Conservation (phyloP, 2,113 vertebrate species). For the Toxotes jaculatrix region DNA sequence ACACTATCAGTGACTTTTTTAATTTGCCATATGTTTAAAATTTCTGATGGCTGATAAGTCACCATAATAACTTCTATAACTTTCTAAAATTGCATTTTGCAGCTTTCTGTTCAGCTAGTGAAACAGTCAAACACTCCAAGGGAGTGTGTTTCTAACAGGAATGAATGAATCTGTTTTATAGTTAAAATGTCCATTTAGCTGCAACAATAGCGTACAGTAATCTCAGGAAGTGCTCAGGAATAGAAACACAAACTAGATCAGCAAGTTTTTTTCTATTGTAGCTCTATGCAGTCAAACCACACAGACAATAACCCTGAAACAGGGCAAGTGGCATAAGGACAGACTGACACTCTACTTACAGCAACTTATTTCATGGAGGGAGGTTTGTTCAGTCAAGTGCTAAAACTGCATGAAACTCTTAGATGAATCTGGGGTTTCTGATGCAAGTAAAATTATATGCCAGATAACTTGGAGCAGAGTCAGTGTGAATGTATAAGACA, state of each 20-base stretch:
- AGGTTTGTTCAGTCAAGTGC: background rate
- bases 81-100: too few species aligned
- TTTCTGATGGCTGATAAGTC: background rate
- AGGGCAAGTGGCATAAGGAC: background rate
- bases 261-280: slow-evolving; percentile 10
- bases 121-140: background rate
- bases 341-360: background rate
- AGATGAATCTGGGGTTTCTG: background rate
- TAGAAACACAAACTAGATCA: slow-evolving; percentile 2
- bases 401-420: background rate
- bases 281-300: background rate
- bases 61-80: too few species aligned
- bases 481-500: background rate
- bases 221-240: slow-evolving; percentile 12
- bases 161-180: background rate
- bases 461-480: background rate
- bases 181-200: slow-evolving; percentile 2
- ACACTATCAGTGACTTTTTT: background rate
- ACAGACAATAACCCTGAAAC: background rate
- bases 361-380: background rate
- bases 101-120: background rate
- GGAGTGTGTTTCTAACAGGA: background rate
- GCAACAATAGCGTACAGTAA: slow-evolving; percentile 17
- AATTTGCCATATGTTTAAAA: background rate
- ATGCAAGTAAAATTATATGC: background rate